A percentile compares a stretch with the other conserved stretches of the same genome.
Evolutionary conservation across 2,888 invertebrate species (phyloP).

Genomic region (Crioceris asparagi): DNA sequence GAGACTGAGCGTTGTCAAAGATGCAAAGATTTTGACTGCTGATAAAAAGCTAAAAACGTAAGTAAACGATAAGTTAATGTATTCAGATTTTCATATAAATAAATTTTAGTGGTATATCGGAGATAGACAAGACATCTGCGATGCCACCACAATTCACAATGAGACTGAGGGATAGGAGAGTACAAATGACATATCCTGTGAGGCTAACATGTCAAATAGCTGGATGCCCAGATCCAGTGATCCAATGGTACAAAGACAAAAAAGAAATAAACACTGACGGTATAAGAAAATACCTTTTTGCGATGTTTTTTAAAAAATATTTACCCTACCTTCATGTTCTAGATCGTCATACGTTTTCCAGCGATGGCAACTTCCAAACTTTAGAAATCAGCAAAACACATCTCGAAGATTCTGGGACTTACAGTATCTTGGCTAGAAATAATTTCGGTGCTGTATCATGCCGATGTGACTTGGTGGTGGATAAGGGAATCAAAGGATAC

Average conservation of each 20-base stretch:
- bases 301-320: background rate
- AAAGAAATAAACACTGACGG: constrained; percentile 48
- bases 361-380: constrained; percentile 69
- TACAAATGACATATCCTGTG: constrained; percentile 73
- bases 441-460: constrained; percentile 73
- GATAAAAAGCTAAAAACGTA: constrained; percentile 64
- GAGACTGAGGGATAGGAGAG: constrained; percentile 71
- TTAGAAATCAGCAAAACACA: constrained; percentile 71
- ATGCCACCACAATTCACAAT: constrained; percentile 75
- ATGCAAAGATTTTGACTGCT: constrained; percentile 62
- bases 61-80: constrained; percentile 13
- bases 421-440: constrained; percentile 70
- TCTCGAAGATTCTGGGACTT: constrained; percentile 70
- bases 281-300: constrained; percentile 28
- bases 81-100: background rate
- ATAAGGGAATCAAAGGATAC: constrained; percentile 73
- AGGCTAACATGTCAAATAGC: constrained; percentile 76
- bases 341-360: constrained; percentile 50
- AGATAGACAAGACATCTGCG: constrained; percentile 39
- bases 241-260: constrained; percentile 81
- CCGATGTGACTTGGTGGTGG: constrained; percentile 62
- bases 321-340: constrained; percentile 8
- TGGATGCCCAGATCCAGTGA: constrained; percentile 60
- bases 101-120: constrained; percentile 20
- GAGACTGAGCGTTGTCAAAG: constrained; percentile 64